phyloP scores from a whole-genome alignment of 2,797 vertebrate species.

The Helicolenus hilgendorfi region DNA sequence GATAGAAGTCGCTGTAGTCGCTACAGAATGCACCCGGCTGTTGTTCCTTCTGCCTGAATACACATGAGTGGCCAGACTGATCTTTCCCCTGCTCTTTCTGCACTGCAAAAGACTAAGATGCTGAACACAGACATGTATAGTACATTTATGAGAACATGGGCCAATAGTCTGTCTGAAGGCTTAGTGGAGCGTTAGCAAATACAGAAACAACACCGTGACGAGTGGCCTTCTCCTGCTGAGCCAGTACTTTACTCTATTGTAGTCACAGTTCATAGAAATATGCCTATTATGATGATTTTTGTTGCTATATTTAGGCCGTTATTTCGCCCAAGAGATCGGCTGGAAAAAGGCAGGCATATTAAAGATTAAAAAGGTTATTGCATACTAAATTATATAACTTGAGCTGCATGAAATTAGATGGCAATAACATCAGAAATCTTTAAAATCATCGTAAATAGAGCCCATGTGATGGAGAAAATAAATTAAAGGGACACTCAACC shows the following conservation, averaged over 20 bases:
- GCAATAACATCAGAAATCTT: conserved; percentile 1
- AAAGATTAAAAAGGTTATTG: conserved; percentile 61
- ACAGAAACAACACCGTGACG: conserved; percentile 19
- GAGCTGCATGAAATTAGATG: conserved; percentile 25
- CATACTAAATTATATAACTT: conserved; percentile 27
- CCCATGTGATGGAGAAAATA: not conserved
- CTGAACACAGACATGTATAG: conserved; percentile 75
- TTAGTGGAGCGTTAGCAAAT: conserved; percentile 64
- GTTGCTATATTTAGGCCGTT: conserved; percentile 18
- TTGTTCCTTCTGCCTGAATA: conserved; percentile 83
- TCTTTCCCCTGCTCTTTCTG: conserved; percentile 73
- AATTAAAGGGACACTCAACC: not conserved
- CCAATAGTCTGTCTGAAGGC: conserved; percentile 60
- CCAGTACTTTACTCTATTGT: conserved; percentile 6
- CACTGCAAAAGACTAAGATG: conserved; percentile 60
- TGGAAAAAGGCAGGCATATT: conserved; percentile 52
- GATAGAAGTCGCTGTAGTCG: conserved; percentile 62
- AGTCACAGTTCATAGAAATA: conserved; percentile 18
- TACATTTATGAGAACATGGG: conserved; percentile 80
- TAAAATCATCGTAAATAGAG: not conserved
- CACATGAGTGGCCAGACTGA: conserved; percentile 79
- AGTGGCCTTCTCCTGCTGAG: conserved; percentile 42
- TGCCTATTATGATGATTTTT: conserved; percentile 17
- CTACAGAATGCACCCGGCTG: conserved; percentile 70
- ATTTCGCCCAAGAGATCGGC: conserved; percentile 11